These are phyloP conservation scores for Machimus rusticus DNA, from an alignment of 2,888 invertebrate genomes.

Conservation along the genomic window DNA sequence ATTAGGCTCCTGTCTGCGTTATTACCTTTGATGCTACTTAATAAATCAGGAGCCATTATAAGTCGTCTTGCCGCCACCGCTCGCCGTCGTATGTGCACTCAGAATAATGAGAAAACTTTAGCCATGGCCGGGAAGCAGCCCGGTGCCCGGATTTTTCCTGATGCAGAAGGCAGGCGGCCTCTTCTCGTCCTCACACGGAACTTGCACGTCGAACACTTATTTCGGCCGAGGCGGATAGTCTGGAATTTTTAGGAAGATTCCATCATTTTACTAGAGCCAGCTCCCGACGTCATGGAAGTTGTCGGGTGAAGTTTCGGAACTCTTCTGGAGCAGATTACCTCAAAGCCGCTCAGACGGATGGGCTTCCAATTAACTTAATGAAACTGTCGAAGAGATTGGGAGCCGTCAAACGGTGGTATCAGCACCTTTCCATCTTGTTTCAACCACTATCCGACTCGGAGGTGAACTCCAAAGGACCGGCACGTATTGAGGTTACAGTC, in stretches of 20 bases:
- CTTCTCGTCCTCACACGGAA: neutral
- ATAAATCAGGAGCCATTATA: slow-evolving; percentile 20
- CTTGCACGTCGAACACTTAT: slow-evolving; percentile 8
- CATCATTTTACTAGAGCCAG: slow-evolving; percentile 10
- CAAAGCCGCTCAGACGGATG: neutral
- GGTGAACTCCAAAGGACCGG: neutral
- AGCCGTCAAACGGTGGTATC: neutral
- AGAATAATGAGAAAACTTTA: slow-evolving; percentile 39
- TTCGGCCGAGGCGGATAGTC: neutral
- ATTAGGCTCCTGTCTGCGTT: slow-evolving; percentile 27
- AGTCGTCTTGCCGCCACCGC: neutral
- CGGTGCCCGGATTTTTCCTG: neutral
- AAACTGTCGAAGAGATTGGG: slow-evolving; percentile 18
- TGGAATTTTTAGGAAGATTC: slow-evolving; percentile 2
- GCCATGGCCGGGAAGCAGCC: neutral
- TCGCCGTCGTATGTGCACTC: slow-evolving; percentile 25
- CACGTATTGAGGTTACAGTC: neutral
- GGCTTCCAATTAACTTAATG: slow-evolving; percentile 26
- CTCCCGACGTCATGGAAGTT: neutral
- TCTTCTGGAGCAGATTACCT: slow-evolving; percentile 1
- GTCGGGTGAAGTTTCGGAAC: neutral
- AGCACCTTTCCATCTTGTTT: neutral
- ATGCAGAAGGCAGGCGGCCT: neutral
- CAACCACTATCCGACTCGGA: neutral
- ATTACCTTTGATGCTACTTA: slow-evolving; percentile 31